Evolutionary conservation across 1,140 invertebrate species (phyloP).

Genomic region (Cyrtorhinus lividipennis): DNA sequence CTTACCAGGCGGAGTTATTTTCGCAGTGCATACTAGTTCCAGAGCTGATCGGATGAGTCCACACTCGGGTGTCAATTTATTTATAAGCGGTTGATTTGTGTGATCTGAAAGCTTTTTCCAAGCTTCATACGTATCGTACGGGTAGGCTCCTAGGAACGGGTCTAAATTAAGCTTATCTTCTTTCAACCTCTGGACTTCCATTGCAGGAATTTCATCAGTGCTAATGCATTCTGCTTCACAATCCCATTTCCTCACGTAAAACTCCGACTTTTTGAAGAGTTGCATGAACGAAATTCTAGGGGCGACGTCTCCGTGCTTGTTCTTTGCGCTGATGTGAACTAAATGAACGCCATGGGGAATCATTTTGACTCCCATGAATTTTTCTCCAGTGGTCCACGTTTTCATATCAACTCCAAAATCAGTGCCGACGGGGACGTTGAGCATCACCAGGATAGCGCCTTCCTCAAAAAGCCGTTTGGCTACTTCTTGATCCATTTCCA

Average conservation of each 20-base stretch:
- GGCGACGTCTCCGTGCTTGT: conserved; percentile 39
- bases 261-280: conserved; percentile 64
- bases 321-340: conserved; percentile 51
- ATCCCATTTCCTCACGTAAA: conserved; percentile 80
- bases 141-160: conserved; percentile 73
- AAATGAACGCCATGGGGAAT: conserved; percentile 95
- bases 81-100: conserved; percentile 22
- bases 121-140: conserved; percentile 70
- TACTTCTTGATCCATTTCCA: conserved; percentile 54
- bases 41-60: conserved; percentile 51
- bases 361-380: conserved; percentile 95
- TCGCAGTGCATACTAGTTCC: conserved; percentile 41
- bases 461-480: conserved; percentile 63
- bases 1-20: conserved; percentile 20
- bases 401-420: conserved; percentile 96
- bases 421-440: conserved; percentile 70
- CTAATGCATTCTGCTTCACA: conserved; percentile 49
- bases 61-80: conserved; percentile 44
- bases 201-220: conserved; percentile 38
- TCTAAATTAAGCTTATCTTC: conserved; percentile 66
- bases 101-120: conserved; percentile 72
- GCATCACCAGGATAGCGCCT: conserved; percentile 65
- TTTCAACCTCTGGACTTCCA: conserved; percentile 44
- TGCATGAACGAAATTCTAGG: conserved; percentile 82
- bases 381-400: conserved; percentile 79